phyloP scores from a whole-genome alignment of 30 jellyfish, hydroid and myxozoan genomes.

The Hydractinia symbiolongicarpus region DNA sequence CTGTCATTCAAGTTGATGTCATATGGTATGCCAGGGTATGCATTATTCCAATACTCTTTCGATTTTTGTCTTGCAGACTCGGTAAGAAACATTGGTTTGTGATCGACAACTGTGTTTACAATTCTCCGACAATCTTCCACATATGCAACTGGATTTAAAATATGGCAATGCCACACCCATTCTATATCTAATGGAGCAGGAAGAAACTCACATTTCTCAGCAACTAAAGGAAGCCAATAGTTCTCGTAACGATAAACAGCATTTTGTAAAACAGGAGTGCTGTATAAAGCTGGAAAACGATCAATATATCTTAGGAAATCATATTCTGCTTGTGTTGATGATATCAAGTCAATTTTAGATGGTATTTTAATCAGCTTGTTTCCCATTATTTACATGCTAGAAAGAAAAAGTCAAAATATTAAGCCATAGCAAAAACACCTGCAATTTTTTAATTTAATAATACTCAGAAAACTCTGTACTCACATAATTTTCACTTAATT shows the following conservation, averaged over 20 bases:
- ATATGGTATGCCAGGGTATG: conserved; percentile 63
- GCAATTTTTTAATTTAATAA: no score
- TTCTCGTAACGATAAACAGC: conserved; percentile 38
- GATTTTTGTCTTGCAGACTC: conserved; percentile 20
- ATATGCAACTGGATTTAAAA: conserved; percentile 35
- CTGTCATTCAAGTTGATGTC: conserved; percentile 50
- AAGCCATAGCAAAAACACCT: no score
- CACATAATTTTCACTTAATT: no score
- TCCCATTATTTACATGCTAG: background rate
- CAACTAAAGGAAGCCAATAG: conserved; percentile 44
- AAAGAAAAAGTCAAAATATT: no score
- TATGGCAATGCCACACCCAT: conserved; percentile 56
- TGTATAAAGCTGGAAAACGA: background rate
- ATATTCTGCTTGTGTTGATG: conserved; percentile 46
- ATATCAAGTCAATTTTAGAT: conserved; percentile 13
- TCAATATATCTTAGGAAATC: conserved; percentile 29
- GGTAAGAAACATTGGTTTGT: conserved; percentile 26
- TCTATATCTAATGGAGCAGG: conserved; percentile 50
- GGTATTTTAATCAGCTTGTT: conserved; percentile 23
- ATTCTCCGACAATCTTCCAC: conserved; percentile 29
- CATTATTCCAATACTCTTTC: conserved; percentile 54
- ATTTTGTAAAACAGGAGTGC: conserved; percentile 7
- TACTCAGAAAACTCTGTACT: no score
- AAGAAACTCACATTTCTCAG: conserved; percentile 4
- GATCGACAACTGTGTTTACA: conserved; percentile 38